phyloP scores from a whole-genome alignment of 2,797 vertebrate genomes.

The Sebastes nivosus region DNA sequence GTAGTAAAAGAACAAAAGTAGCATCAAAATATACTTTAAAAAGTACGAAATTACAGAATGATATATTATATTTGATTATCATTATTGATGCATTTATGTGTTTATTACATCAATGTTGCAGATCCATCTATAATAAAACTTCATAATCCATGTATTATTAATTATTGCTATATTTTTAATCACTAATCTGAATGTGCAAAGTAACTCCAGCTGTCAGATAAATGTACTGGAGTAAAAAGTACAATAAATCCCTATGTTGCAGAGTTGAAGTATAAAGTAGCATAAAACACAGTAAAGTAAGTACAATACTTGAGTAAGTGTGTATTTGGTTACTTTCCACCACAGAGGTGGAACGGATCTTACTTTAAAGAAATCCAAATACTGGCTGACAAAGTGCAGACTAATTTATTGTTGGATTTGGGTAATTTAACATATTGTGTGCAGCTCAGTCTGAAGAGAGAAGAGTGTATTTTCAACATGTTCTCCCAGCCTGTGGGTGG shows the following conservation, averaged over 20 bases:
- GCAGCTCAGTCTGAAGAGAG: slow-evolving; percentile 32
- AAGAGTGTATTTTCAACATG: slow-evolving; percentile 64
- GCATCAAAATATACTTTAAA: not conserved
- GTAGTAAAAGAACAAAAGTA: not conserved
- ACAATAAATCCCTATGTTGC: not conserved
- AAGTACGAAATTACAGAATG: not conserved
- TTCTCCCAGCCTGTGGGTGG: slow-evolving; percentile 64
- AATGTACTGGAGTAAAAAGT: not conserved
- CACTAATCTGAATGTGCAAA: not conserved
- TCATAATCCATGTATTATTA: not conserved
- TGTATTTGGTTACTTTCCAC: not conserved
- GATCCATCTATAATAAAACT: not conserved
- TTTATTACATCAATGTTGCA: not conserved
- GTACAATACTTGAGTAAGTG: not conserved
- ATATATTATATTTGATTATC: not conserved
- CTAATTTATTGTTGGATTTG: slow-evolving; percentile 55
- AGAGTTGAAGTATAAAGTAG: not conserved
- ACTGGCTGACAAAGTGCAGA: not conserved
- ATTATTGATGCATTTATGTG: not conserved
- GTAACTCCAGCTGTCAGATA: not conserved
- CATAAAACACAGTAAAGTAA: not conserved
- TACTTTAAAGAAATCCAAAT: not conserved
- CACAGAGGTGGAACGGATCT: not conserved
- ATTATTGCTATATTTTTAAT: not conserved
- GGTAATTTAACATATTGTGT: slow-evolving; percentile 37